A percentile compares a stretch with the other conserved stretches of the same genome.
Conservation (phyloP, 2,113 vertebrate species). For the Merops nubicus region DNA sequence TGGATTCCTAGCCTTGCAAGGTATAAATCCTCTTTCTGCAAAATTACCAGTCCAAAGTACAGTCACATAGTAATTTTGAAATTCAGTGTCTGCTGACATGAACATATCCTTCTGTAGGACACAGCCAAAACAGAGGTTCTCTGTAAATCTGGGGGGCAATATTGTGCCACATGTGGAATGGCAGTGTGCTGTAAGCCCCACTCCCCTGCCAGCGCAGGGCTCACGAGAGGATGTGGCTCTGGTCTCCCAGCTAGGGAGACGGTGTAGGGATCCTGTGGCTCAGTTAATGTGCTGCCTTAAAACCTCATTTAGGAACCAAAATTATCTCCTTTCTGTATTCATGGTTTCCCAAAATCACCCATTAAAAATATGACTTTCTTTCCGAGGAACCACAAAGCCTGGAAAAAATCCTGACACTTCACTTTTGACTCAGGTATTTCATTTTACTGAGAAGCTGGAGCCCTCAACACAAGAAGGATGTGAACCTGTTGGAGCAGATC, state of each 20-base stretch:
- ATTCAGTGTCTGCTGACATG: background rate
- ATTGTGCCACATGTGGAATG: background rate
- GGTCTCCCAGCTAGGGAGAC: background rate
- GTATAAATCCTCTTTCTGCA: background rate
- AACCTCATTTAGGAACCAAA: slow-evolving; percentile 70
- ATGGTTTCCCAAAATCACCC: slow-evolving; percentile 55
- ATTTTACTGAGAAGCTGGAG: background rate
- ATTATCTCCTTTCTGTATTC: slow-evolving; percentile 64
- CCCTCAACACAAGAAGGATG: too few relatives aligned
- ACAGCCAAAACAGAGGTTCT: background rate
- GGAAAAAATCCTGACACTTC: slow-evolving; percentile 10
- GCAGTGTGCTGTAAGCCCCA: background rate
- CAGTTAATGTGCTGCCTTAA: slow-evolving; percentile 12
- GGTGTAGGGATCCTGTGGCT: slow-evolving; percentile 39
- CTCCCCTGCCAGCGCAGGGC: background rate
- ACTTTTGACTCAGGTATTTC: background rate
- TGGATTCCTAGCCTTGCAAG: background rate
- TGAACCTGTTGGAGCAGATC: too few relatives aligned
- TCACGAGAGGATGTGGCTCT: background rate
- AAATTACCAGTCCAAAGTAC: background rate
- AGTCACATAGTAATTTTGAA: background rate
- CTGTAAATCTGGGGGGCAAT: background rate
- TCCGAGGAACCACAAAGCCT: slow-evolving; percentile 23
- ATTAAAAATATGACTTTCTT: slow-evolving; percentile 11
- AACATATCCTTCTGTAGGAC: background rate